phyloP scores from a whole-genome alignment of 2,888 invertebrate species.

The Phalera bucephala region DNA sequence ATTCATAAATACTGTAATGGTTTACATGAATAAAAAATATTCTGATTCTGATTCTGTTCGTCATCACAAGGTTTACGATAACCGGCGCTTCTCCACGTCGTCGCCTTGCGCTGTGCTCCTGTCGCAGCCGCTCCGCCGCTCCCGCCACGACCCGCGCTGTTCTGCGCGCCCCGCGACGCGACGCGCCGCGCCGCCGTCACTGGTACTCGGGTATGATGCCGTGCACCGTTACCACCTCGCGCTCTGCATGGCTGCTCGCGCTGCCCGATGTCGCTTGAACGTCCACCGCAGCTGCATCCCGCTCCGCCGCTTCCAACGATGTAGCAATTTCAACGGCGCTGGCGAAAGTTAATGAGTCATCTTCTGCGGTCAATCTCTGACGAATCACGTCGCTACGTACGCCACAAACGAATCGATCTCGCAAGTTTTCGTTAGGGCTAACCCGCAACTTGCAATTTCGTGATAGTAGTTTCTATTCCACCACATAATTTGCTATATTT shows the following conservation, averaged over 20 bases:
- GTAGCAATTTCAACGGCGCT: conserved; percentile 4
- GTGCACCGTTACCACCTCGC: conserved; percentile 4
- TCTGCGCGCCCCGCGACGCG: neutral
- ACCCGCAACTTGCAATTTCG: conserved; percentile 6
- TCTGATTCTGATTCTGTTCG: no score
- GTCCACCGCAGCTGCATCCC: no score
- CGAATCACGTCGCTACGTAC: conserved; percentile 13
- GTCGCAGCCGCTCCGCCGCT: neutral
- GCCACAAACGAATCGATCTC: conserved; percentile 14
- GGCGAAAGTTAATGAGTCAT: neutral
- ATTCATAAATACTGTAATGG: no score
- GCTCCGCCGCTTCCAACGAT: conserved; percentile 9
- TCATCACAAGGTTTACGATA: no score
- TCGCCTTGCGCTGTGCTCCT: no score
- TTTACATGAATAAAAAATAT: no score
- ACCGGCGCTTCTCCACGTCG: conserved; percentile 4
- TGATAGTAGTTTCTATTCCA: conserved; percentile 7
- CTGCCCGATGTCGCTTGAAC: no score
- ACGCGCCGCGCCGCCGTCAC: neutral
- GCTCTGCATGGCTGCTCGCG: no score
- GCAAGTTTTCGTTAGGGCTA: conserved; percentile 6
- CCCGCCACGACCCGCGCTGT: neutral
- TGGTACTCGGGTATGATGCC: neutral
- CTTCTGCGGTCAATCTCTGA: conserved; percentile 11
- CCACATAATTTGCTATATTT: neutral